phyloP scores from a whole-genome alignment of 2,113 vertebrate species.

The Eira barbara region DNA sequence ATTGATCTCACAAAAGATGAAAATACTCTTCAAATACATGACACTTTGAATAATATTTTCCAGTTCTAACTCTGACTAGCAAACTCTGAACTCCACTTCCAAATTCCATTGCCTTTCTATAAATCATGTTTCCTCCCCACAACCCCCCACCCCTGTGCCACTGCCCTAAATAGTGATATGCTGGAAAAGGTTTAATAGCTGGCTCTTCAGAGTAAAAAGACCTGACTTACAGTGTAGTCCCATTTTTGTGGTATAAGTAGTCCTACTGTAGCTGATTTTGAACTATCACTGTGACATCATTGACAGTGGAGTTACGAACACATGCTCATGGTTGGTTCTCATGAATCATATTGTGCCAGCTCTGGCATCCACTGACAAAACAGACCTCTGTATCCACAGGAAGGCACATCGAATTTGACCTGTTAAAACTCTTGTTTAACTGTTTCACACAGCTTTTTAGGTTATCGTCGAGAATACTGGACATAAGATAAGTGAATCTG shows the following conservation, averaged over 20 bases:
- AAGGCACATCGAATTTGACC: not conserved
- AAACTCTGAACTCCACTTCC: not conserved
- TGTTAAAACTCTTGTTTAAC: not conserved
- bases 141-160: accelerated
- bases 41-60: not conserved
- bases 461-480: not conserved
- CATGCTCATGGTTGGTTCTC: not conserved
- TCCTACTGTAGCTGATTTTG: not conserved
- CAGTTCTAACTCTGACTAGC: not conserved
- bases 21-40: not conserved
- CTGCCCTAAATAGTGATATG: not conserved
- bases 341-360: not conserved
- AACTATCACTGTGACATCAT: not conserved
- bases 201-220: not conserved
- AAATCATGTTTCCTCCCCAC: not conserved
- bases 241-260: not conserved
- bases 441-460: not conserved
- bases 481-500: not conserved
- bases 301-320: not conserved
- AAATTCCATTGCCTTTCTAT: not conserved
- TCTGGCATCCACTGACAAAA: not conserved
- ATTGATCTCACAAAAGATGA: not conserved
- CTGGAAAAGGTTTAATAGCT: not conserved
- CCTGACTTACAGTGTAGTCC: not conserved
- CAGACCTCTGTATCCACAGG: not conserved